Conservation (phyloP, 2,888 invertebrate genomes). For the Helobdella robusta region DNA sequence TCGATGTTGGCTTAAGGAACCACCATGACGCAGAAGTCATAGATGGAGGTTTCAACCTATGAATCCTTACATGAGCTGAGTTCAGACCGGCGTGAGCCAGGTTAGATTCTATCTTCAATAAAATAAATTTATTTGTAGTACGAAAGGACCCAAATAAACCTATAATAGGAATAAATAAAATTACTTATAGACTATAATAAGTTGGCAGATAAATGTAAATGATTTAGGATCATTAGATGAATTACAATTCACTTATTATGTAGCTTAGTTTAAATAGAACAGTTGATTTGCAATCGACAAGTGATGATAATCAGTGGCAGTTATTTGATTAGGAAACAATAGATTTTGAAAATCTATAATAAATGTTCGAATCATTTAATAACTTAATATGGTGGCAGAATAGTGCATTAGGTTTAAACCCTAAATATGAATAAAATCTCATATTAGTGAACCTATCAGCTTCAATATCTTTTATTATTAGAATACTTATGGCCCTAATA, state of each 20-base stretch:
- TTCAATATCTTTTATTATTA: constrained; percentile 30
- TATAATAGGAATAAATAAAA: constrained; percentile 18
- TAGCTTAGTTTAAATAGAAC: constrained; percentile 26
- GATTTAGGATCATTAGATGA: constrained; percentile 62
- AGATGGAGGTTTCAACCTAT: constrained; percentile 60
- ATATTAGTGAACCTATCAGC: constrained; percentile 29
- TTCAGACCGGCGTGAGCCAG: constrained; percentile 76
- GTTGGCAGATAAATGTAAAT: constrained; percentile 63
- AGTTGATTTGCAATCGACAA: constrained; percentile 27
- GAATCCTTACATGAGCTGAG: constrained; percentile 78
- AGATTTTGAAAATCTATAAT: constrained; percentile 34
- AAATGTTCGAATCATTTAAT: constrained; percentile 34
- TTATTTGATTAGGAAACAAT: constrained; percentile 30
- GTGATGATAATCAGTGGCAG: constrained; percentile 29
- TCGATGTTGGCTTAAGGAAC: constrained; percentile 77
- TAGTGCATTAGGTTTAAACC: constrained; percentile 36
- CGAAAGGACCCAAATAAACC: constrained; percentile 60
- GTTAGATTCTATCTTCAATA: constrained; percentile 67
- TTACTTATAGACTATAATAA: constrained; percentile 24
- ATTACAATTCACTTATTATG: constrained; percentile 35
- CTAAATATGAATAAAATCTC: constrained; percentile 32
- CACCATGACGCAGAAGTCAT: constrained; percentile 60
- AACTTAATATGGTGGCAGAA: constrained; percentile 34
- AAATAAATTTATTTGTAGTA: constrained; percentile 57
- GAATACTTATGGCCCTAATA: constrained; percentile 52